phyloP scores from a whole-genome alignment of 2,797 vertebrate genomes.

The Cottoperca gobio region DNA sequence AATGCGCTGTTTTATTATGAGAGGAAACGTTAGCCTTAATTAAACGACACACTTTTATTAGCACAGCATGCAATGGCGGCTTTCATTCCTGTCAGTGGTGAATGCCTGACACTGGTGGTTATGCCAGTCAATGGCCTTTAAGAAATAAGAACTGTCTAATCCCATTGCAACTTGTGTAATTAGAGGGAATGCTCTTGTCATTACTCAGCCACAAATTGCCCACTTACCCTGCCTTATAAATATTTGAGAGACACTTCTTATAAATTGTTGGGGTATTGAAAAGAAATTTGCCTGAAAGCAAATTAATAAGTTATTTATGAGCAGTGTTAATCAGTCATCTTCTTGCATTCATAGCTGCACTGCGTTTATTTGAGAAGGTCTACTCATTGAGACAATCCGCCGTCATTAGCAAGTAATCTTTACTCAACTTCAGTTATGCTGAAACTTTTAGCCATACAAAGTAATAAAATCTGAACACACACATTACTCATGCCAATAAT shows the following conservation, averaged over 20 bases:
- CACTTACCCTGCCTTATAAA: conserved; percentile 68
- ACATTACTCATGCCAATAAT: neutral
- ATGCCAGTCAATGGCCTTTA: conserved; percentile 57
- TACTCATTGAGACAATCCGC: conserved; percentile 12
- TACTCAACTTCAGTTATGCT: neutral
- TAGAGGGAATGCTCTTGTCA: conserved; percentile 63
- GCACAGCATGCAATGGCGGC: conserved; percentile 41
- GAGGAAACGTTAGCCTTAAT: conserved; percentile 67
- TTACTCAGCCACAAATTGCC: conserved; percentile 70
- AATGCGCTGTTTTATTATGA: conserved; percentile 60
- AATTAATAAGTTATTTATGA: conserved; percentile 77
- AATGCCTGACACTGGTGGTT: conserved; percentile 39
- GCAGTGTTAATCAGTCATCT: conserved; percentile 58
- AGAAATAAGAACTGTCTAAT: conserved; percentile 65
- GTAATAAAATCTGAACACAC: neutral
- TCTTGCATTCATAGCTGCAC: conserved; percentile 30
- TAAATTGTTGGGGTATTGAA: conserved; percentile 61
- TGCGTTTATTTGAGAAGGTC: conserved; percentile 17
- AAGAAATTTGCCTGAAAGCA: conserved; percentile 69
- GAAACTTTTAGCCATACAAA: conserved; percentile 28
- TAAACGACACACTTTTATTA: conserved; percentile 76
- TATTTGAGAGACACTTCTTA: conserved; percentile 63
- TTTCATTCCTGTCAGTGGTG: conserved; percentile 45
- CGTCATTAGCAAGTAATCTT: neutral
- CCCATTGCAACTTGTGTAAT: conserved; percentile 79